Evolutionary conservation across 1,140 invertebrate species (phyloP), one percentile per base, ranked within the genome.

Genomic region (Temnothorax curvispinosus): DNA sequence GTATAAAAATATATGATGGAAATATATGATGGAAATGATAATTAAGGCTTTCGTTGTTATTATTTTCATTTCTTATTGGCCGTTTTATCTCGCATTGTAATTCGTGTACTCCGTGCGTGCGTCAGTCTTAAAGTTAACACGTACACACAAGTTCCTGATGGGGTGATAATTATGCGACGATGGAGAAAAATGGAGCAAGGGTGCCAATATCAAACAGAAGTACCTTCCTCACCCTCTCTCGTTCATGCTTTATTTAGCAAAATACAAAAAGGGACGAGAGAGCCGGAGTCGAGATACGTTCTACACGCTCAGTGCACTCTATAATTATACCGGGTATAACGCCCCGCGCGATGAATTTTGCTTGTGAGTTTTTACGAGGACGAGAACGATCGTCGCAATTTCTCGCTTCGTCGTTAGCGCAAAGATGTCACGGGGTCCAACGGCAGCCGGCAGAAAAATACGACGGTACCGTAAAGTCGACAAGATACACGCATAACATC

Each of bases 201-300:
- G 41, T 74, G 41, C 52, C 27, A 13, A 60, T 74, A 74, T 35
- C 52, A 58, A 3, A 72, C 13, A 72, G 38, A 47, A 60, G n/a
- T 74, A n/a, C 58, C 67, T 27, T 72, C 21, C 13, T 82, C 32
- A 13, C 27, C 50, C 67, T 84, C 32, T 13, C 41, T 74, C 54
- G 7, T 74, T 84, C n/a, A 74, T 27, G 67, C 54, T 84, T 84
- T 84, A 84, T 74, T 84, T 84, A 62, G 47, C 54, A 60, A 60
- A 72, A 35, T 54, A 74, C 41, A 82, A 69, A 81, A 80, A 69
- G 35, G 35, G 50, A 44, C 9, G 21, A 18, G 47, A 27, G 9
- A 18, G 7, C 27, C 41, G 38, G 6, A 27, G 54, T 76, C n/a
- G 62, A 72, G 27, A 58, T 71, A 21, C 65, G 35, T 52, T 8